Base-by-base conservation (phyloP, 2,888 invertebrate species). In the Muschampia plurimacula region DNA sequence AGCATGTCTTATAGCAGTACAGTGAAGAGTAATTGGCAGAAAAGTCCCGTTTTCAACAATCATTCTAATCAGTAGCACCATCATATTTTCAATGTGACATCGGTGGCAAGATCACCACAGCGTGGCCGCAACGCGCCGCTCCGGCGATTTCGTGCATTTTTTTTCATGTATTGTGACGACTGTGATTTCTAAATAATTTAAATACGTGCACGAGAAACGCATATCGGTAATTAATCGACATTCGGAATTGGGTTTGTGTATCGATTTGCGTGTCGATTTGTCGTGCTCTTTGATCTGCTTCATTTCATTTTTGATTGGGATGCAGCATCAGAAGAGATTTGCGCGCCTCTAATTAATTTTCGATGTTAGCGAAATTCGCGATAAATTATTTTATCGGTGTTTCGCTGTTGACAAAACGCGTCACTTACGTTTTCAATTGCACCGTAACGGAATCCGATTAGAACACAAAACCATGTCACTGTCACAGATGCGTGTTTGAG, bases 161-260 rank as follows among this genome's bases (percentile, higher is more conserved):
- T 52, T 91, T 87, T 87, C 92, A 91, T 89, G 64, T 73, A 72
- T 72, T 72, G 84, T 88, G 92, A 88, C 87, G 86, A 87, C 89
- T 88, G 82, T 82, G 91, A 88, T 93, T 93, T 93, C 93, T 93
- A 93, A 93, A 93, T 92, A 90, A 93, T 93, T 92, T 93, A 91
- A 92, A 93, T 93, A 91, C 89, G 86, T 85, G 90, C 92, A 92
- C 91, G 92, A 89, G 74, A 84, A 87, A 83, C 85, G 83, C 83
- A 80, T 79, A 83, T 84, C 78, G 82, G 83, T 83, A 83, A 86
- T 89, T 89, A 90, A 89, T 86, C 85, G 79, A 84, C 81, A 85
- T 85, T 85, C 84, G 84, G 85, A 89, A 91, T 86, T 89, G 84
- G 88, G 86, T 89, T 86, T 88, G 84, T 85, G 85, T 84, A 76